Conservation (phyloP, 2,888 invertebrate genomes). For the Steromphala cineraria region DNA sequence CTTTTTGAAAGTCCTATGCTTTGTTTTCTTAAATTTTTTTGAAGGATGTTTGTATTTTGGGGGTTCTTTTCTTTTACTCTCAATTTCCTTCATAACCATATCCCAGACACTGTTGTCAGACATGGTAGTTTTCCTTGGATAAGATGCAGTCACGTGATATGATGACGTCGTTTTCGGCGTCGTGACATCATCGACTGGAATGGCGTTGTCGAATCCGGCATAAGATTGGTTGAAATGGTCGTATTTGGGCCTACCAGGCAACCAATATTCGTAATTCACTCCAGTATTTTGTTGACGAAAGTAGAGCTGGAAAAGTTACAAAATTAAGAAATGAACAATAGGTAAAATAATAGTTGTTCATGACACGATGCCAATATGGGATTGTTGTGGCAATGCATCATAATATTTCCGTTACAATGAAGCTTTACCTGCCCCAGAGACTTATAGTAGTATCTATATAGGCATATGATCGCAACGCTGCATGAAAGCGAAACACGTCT, state of each 20-base stretch:
- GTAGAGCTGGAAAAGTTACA: background rate
- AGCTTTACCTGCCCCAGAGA: no score
- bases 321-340: no score
- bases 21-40: background rate
- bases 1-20: no score
- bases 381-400: no score
- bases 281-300: slow-evolving; percentile 5
- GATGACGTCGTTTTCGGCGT: background rate
- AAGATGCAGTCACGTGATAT: background rate
- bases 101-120: slow-evolving; percentile 7
- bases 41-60: no score
- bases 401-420: no score
- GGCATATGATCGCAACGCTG: no score
- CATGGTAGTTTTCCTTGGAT: background rate
- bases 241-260: background rate
- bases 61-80: background rate
- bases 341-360: no score
- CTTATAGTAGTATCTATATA: no score
- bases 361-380: no score
- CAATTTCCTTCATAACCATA: slow-evolving; percentile 6
- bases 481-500: no score
- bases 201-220: background rate
- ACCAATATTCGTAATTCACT: slow-evolving; percentile 22
- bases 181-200: background rate
- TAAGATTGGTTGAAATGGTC: background rate